These are phyloP conservation scores for Bedellia somnulentella DNA, from an alignment of 2,888 invertebrate genomes.

Conservation along the genomic window DNA sequence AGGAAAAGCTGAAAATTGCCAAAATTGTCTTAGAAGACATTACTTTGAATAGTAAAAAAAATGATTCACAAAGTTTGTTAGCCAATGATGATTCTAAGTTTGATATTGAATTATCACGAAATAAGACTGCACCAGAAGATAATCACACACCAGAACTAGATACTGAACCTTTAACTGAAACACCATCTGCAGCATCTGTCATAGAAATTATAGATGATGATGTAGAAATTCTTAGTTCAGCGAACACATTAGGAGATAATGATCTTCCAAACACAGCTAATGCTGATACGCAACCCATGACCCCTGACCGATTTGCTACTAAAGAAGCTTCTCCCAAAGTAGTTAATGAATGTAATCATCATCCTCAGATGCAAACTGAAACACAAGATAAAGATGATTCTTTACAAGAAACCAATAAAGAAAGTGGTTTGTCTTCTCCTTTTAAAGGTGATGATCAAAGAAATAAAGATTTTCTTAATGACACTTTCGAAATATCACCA, in stretches of 20 bases:
- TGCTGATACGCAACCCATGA: conserved; percentile 32
- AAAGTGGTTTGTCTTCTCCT: conserved; percentile 43
- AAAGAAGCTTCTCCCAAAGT: neutral
- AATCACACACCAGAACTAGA: conserved; percentile 12
- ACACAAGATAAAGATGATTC: too few species aligned
- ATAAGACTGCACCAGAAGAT: conserved; percentile 24
- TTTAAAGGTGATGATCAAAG: conserved; percentile 32
- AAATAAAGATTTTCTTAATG: conserved; percentile 56
- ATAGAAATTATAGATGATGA: conserved; percentile 15
- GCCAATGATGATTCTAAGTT: conserved; percentile 17
- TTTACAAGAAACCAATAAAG: too few species aligned
- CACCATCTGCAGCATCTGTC: neutral
- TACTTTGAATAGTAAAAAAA: neutral
- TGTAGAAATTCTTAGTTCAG: conserved; percentile 20
- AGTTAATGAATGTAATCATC: too few species aligned
- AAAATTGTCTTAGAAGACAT: conserved; percentile 17
- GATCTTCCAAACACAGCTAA: conserved; percentile 33
- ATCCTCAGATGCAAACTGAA: too few species aligned
- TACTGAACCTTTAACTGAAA: conserved; percentile 5
- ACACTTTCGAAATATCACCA: conserved; percentile 64
- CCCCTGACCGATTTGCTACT: conserved; percentile 11
- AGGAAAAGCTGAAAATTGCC: conserved; percentile 15
- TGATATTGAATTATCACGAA: conserved; percentile 29
- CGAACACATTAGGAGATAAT: conserved; percentile 26
- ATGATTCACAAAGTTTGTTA: conserved; percentile 11